phyloP scores from a whole-genome alignment of 2,113 vertebrate species.

The Microcebus jonahi region DNA sequence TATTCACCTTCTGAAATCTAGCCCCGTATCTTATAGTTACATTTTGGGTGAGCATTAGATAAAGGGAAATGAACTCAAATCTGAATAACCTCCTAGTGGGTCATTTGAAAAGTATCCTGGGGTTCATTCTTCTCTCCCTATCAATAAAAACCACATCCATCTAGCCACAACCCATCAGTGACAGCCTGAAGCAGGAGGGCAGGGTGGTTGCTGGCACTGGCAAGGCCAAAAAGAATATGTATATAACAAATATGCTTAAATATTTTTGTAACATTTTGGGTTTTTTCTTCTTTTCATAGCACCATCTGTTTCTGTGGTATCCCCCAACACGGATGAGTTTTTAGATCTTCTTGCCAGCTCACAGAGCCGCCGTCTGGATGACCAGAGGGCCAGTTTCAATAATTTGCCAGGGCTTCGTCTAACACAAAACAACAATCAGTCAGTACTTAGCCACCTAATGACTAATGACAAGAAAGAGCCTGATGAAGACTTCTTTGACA shows the following conservation, averaged over 20 bases:
- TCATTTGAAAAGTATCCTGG: not conserved
- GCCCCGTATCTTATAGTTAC: not conserved
- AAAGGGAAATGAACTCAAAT: not conserved
- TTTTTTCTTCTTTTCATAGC: slow-evolving; percentile 79
- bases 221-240: not conserved
- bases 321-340: slow-evolving; percentile 91
- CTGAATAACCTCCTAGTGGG: not conserved
- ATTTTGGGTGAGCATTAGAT: not conserved
- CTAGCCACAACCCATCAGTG: not conserved
- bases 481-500: slow-evolving; percentile 96
- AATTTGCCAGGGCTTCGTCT: slow-evolving; percentile 92
- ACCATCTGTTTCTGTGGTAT: slow-evolving; percentile 84
- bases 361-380: slow-evolving; percentile 90
- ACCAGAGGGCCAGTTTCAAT: slow-evolving; percentile 89
- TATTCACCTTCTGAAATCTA: not conserved
- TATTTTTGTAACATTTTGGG: not conserved
- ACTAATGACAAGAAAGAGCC: slow-evolving; percentile 88
- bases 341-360: slow-evolving; percentile 94
- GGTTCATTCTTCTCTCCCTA: not conserved
- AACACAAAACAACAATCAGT: slow-evolving; percentile 82
- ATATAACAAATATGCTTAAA: not conserved
- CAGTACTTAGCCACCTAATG: slow-evolving; percentile 89
- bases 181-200: not conserved
- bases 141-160: not conserved
- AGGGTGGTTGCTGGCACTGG: no score